phyloP scores from a whole-genome alignment of 2,113 vertebrate genomes.

The Campylomormyrus numenius region DNA sequence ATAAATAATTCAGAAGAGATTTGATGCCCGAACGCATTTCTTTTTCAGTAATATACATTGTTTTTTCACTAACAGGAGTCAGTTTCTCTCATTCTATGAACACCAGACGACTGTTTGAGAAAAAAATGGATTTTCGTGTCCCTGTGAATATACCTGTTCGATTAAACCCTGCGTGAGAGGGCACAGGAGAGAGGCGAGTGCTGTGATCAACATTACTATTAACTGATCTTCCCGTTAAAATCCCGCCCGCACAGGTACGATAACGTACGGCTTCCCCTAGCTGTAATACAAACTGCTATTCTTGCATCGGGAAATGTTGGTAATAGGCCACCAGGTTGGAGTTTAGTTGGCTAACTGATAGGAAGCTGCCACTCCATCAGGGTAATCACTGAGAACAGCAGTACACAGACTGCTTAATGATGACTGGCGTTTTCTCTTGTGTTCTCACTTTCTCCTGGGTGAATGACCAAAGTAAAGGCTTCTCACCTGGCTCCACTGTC shows the following conservation, averaged over 20 bases:
- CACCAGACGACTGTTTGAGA: no score
- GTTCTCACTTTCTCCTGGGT: background rate
- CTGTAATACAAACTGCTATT: background rate
- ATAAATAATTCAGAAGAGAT: slow-evolving; percentile 23
- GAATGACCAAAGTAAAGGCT: background rate
- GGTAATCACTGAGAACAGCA: background rate
- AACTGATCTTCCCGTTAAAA: background rate
- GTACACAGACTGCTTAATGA: background rate
- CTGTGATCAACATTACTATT: background rate
- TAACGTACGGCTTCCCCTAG: background rate
- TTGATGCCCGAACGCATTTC: background rate
- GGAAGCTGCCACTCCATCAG: background rate
- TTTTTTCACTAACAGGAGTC: background rate
- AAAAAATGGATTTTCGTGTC: background rate
- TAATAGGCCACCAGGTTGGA: background rate
- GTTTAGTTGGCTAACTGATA: background rate
- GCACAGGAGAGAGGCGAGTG: background rate
- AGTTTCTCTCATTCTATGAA: background rate
- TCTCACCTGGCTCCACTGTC: background rate
- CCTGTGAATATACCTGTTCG: background rate
- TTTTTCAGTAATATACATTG: background rate
- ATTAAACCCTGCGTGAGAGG: background rate
- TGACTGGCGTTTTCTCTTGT: no score
- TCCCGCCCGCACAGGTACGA: background rate
- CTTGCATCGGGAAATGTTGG: background rate